Base-by-base conservation (phyloP, 2,888 invertebrate genomes). In the Folsomia candida region DNA sequence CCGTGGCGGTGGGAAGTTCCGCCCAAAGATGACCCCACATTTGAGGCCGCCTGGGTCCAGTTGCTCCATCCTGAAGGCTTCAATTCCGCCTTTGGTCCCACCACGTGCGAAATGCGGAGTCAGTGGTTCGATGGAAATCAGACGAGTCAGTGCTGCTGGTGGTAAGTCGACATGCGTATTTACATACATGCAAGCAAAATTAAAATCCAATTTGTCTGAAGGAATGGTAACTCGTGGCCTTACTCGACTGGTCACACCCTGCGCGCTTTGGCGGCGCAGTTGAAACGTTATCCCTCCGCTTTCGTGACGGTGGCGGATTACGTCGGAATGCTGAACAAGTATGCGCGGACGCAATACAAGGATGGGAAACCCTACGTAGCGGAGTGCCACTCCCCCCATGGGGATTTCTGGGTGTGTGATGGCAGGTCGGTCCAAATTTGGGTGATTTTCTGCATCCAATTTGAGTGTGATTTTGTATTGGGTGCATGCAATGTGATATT, bases 221-320 rank as follows among this genome's bases (percentile, higher is more conserved):
- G 79, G 79, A 79, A 79, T 64, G 79, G 79, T 25, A 79, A 79
- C 54, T 77, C 76, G 9, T 78, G 79, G 79, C 79, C 79, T 9
- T 79, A 79, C 47, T 77, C 76, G 27, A 78, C 79, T 1, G 73
- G 75, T 1, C 54, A 71, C 20, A 76, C 76, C 0, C 67, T 79
- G 1, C 73, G 72, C 18, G 67, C 78, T 2, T 59, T 79, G 14
- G 77, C 78, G 2, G 65, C 76, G 11, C 77, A 74, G 67, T 51
- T 79, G 3, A 72, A 67, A 59, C 24, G 72, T n/a, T 79, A 79
- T 47, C 68, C 63, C 11, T 25, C 67, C 2, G 71, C 72, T 1
- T 64, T 67, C 20, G 72, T 66, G 2, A 75, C 60, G 28, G 73
- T 73, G 1, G 67, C 75, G 29, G 73, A 67, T 24, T 78, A 72